Base-by-base conservation (phyloP, 2,888 invertebrate species). In the Sclerodermus sp. region DNA sequence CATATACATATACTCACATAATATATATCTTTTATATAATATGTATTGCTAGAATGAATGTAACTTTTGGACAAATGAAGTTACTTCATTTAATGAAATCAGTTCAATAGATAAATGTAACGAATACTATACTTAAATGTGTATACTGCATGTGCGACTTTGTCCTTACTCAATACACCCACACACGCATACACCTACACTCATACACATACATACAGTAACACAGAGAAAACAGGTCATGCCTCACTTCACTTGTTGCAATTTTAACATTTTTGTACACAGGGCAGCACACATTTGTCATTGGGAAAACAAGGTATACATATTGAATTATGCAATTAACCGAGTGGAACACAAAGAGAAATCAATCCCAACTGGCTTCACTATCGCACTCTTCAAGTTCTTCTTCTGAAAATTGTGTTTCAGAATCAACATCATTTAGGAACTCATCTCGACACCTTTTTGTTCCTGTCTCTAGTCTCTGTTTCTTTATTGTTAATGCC, bases 341-440 rank as follows among this genome's bases (percentile, higher is more conserved):
- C 3, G 8, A 23, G 23, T 3, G 17, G 18, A 47, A 54, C 45
- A 36, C 41, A 36, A 47, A 8, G 36, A 51, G 42, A 23, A 23
- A 65, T 76, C 72, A 76, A 66, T 75, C 69, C 73, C 71, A 75
- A 51, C 74, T 74, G 31, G 58, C 69, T 34, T 76, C 75, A 51
- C 73, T 76, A 29, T 66, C 72, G 44, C 46, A 55, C 42, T 52
- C 55, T 47, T 68, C 65, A 12, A 51, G 45, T 13, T 65, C 73
- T 18, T 59, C 64, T 13, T 61, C 69, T 4, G 69, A 62, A 39
- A 60, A 49, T 42, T 64, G 42, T 4, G 55, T 55, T 46, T 65
- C 66, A 4, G 58, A 54, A 42, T 70, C 71, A 30, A 67, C 55
- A 38, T 71, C 68, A 34, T 60, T 52, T 55, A 66, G 59, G 59